Percentiles rank a stretch among this genome's conserved stretches.
Evolutionary conservation across 2,888 invertebrate species (phyloP).

Genomic region (Theodoxus fluviatilis): DNA sequence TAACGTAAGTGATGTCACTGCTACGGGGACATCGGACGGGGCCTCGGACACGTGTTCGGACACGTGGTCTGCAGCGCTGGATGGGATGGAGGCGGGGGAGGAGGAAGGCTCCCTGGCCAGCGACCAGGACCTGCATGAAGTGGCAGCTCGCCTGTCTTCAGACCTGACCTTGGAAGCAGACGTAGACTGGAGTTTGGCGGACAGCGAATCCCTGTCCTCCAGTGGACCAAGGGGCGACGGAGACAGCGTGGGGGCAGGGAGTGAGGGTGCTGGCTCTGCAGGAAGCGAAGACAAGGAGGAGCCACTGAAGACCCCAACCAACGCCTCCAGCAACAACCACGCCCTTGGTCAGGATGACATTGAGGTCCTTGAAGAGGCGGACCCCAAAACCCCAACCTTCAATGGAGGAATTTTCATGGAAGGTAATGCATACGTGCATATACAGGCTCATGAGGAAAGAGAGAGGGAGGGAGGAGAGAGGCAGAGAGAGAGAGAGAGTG

Average conservation of each 20-base stretch:
- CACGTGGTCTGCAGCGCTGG: slow-evolving; percentile 8
- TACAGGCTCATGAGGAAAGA: no score
- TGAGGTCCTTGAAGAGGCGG: neutral
- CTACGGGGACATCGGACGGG: no score
- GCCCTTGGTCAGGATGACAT: slow-evolving; percentile 10
- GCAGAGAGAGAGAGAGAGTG: neutral
- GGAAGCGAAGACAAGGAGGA: no score
- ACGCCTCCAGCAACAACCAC: neutral
- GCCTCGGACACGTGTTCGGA: no score
- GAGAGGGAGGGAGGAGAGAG: neutral
- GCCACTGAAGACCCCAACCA: neutral
- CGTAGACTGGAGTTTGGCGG: slow-evolving; percentile 25
- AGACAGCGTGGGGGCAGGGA: slow-evolving; percentile 7
- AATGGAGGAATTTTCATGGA: no score
- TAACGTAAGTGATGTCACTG: no score
- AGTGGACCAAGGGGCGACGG: slow-evolving; percentile 20
- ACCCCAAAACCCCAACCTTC: no score
- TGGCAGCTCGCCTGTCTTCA: slow-evolving; percentile 24
- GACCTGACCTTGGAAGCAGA: slow-evolving; percentile 27
- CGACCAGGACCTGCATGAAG: slow-evolving; percentile 27
- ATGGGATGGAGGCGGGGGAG: neutral
- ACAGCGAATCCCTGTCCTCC: slow-evolving; percentile 30
- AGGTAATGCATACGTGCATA: no score
- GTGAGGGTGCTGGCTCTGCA: slow-evolving; percentile 8
- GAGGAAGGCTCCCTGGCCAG: slow-evolving; percentile 21